Percentiles rank a stretch among this genome's conserved stretches.
phyloP scores from a whole-genome alignment of 2,113 vertebrate genomes.

The Emydocephalus ijimae region DNA sequence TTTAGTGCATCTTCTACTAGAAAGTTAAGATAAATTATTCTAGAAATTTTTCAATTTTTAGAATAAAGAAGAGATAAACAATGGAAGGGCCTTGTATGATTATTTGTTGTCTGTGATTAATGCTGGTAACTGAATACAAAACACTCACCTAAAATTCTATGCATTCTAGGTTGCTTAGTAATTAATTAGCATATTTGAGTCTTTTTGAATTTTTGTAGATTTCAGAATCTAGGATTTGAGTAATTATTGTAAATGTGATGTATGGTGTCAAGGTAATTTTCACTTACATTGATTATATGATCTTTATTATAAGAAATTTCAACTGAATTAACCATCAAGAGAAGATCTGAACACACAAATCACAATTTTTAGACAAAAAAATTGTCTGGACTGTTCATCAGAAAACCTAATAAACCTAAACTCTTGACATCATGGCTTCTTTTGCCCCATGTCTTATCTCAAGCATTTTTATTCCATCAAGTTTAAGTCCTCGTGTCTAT shows the following conservation, averaged over 20 bases:
- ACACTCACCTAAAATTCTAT: neutral
- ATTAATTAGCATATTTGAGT: constrained; percentile 9
- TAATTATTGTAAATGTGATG: neutral
- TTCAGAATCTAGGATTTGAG: neutral
- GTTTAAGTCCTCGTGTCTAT: neutral
- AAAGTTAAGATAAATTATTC: constrained; percentile 26
- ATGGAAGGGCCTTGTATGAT: neutral
- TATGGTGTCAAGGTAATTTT: neutral
- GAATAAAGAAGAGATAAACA: constrained; percentile 31
- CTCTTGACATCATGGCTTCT: neutral
- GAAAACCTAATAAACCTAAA: neutral
- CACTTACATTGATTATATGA: neutral
- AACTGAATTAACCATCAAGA: neutral
- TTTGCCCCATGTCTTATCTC: neutral
- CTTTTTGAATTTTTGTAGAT: constrained; percentile 7
- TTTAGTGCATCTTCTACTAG: constrained; percentile 39
- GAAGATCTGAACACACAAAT: neutral
- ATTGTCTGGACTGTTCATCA: neutral
- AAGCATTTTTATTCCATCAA: neutral
- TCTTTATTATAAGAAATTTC: neutral
- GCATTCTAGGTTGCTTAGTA: neutral
- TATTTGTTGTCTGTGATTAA: neutral
- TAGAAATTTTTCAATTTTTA: constrained; percentile 34
- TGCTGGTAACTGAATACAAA: neutral
- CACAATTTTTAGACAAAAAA: neutral